phyloP scores from a whole-genome alignment of 2,888 invertebrate species.

The Crocallis elinguaria region DNA sequence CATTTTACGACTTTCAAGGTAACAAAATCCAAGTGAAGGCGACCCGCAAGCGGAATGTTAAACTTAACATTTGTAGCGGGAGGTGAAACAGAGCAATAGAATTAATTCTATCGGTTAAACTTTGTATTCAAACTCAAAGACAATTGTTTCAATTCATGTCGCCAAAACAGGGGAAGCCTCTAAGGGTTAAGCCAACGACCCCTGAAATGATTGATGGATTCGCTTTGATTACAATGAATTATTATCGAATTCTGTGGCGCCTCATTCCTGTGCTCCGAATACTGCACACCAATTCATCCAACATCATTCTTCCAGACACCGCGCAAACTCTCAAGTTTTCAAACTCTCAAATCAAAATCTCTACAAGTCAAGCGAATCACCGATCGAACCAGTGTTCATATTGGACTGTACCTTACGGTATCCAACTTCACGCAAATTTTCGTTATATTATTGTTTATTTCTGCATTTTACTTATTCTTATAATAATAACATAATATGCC shows the following conservation, averaged over 20 bases:
- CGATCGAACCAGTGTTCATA: no score
- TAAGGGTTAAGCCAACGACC: conserved; percentile 65
- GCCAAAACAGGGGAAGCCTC: conserved; percentile 68
- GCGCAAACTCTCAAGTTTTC: not conserved
- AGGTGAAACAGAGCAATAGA: conserved; percentile 76
- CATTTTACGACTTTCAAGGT: conserved; percentile 49
- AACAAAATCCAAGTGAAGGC: conserved; percentile 56
- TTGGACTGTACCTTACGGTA: no score
- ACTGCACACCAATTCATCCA: not conserved
- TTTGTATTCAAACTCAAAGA: conserved; percentile 74
- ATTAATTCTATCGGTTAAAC: conserved; percentile 81
- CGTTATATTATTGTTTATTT: no score
- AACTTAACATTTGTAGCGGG: conserved; percentile 73
- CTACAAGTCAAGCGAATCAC: not conserved
- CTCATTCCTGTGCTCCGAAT: not conserved
- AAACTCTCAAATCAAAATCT: no score
- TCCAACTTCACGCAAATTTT: no score
- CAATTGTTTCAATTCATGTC: conserved; percentile 73
- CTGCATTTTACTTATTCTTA: no score
- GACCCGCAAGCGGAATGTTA: conserved; percentile 62
- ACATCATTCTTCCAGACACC: no score
- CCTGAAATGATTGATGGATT: conserved; percentile 62
- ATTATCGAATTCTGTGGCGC: conserved; percentile 14
- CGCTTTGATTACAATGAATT: conserved; percentile 41
- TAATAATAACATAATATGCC: no score